Conservation (phyloP, 2,888 invertebrate species). For the Mimachlamys varia region DNA sequence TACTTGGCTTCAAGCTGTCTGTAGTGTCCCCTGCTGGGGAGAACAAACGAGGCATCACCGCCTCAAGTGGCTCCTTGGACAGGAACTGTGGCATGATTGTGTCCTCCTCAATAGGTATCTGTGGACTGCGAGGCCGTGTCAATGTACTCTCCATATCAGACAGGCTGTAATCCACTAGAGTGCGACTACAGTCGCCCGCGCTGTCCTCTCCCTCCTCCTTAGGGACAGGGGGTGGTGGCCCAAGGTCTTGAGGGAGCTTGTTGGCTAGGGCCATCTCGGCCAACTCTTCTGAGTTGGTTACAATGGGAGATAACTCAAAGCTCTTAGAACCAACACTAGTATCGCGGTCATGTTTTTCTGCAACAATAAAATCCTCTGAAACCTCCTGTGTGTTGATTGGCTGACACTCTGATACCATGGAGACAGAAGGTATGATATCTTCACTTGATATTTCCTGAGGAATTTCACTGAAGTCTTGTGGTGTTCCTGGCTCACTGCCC, state of each 20-base stretch:
- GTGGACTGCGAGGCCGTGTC: conserved; percentile 54
- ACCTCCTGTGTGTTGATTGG: conserved; percentile 44
- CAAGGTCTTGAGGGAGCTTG: conserved; percentile 44
- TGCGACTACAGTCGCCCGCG: conserved; percentile 49
- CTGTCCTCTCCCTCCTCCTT: conserved; percentile 52
- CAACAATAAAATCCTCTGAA: conserved; percentile 57
- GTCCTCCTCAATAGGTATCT: conserved; percentile 63
- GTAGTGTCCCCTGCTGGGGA: background rate
- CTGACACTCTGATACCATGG: background rate
- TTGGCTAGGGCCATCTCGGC: background rate
- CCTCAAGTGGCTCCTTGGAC: conserved; percentile 29
- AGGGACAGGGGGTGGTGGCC: conserved; percentile 54
- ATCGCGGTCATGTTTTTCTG: conserved; percentile 48
- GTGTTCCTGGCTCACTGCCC: background rate
- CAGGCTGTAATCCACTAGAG: conserved; percentile 53
- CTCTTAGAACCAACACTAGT: conserved; percentile 44
- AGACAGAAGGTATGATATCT: conserved; percentile 22
- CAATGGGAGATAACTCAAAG: conserved; percentile 45
- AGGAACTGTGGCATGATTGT: conserved; percentile 56
- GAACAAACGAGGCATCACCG: conserved; percentile 25
- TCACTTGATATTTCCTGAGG: conserved; percentile 13
- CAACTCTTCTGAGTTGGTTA: background rate
- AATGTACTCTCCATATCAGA: conserved; percentile 59
- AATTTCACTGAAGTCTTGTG: conserved; percentile 11
- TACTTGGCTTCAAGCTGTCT: background rate